phyloP scores from a whole-genome alignment of 2,888 invertebrate species.

The Shargacucullia verbasci region DNA sequence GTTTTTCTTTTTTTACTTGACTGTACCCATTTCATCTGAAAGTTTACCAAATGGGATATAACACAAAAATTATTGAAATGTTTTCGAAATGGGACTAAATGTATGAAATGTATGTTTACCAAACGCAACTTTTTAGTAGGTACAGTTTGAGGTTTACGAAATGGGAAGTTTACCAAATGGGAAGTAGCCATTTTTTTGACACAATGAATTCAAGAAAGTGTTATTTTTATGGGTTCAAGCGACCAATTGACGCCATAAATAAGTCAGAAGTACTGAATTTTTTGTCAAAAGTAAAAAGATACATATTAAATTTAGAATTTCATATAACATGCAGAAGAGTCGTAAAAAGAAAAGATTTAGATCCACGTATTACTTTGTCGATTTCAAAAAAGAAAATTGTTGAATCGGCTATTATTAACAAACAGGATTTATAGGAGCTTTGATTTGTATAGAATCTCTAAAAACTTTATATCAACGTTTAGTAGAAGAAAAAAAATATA shows the following conservation, averaged over 20 bases:
- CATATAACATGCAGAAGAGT: not conserved
- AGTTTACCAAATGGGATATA: too few relatives aligned
- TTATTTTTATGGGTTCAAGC: constrained; percentile 12
- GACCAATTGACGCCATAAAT: not conserved
- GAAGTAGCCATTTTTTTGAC: too few relatives aligned
- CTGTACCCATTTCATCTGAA: too few relatives aligned
- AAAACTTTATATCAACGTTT: constrained; percentile 14
- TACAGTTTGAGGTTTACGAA: too few relatives aligned
- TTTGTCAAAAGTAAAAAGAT: not conserved
- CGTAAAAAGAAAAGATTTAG: not conserved
- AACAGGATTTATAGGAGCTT: constrained; percentile 30
- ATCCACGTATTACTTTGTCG: not conserved
- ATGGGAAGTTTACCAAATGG: too few relatives aligned
- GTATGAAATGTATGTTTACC: too few relatives aligned
- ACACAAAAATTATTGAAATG: too few relatives aligned
- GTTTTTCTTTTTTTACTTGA: too few relatives aligned
- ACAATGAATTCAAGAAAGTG: constrained; percentile 4
- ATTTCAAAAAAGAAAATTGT: not conserved
- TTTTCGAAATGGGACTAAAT: too few relatives aligned
- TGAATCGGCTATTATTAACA: not conserved
- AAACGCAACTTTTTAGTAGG: too few relatives aligned
- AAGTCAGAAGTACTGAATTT: not conserved
- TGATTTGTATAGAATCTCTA: constrained; percentile 29
- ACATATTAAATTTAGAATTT: not conserved
- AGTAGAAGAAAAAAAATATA: constrained; percentile 10